Base-by-base conservation (phyloP, 2,888 invertebrate species). In the Lochmaea crataegi region DNA sequence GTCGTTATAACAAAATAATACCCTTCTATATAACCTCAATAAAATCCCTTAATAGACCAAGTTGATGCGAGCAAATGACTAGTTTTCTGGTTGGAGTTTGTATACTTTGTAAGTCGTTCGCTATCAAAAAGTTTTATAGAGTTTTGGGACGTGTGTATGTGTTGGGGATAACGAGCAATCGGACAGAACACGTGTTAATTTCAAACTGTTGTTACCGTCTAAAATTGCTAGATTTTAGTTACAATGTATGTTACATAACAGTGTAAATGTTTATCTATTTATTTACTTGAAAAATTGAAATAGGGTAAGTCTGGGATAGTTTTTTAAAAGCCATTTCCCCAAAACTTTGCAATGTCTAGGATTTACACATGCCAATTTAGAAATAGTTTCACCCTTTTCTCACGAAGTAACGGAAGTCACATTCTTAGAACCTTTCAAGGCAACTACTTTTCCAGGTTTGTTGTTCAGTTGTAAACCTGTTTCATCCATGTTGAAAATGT, bases 101-200 rank as follows among this genome's bases (percentile, higher is more conserved):
- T 41, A 65, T 68, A 65, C 68, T 68, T 72, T 68, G 64, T 72
- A 64, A 67, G 66, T 64, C 64, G 64, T 65, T 56, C 56, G 64
- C 70, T 64, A 65, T 70, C 70, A 60, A 70, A 70, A 69, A 70
- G 70, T 70, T 70, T 70, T 70, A 70, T 70, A 57, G 70, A 70
- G 70, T 70, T 70, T 70, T 18, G 64, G 38, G 48, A 68, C 60
- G 60, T 68, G 48, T 60, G 67, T 68, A 68, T 56, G 38, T 42
- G 32, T 26, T 63, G 42, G 10, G 12, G 4, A 63, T 63, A 63
- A 42, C 11, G 42, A 63, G 61, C 42, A 63, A 42, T 14, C 9
- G 42, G 61, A 63, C 42, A 12, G 16, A 16, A 16, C 16, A 41
- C 42, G 61, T 42, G 61, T 18, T 60, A 22, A 63, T 63, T 63